Percentiles rank a stretch among this genome's conserved stretches.
Evolutionary conservation across 1,140 invertebrate genomes (phyloP).

Genomic region (Akabosia matsudoensis): DNA sequence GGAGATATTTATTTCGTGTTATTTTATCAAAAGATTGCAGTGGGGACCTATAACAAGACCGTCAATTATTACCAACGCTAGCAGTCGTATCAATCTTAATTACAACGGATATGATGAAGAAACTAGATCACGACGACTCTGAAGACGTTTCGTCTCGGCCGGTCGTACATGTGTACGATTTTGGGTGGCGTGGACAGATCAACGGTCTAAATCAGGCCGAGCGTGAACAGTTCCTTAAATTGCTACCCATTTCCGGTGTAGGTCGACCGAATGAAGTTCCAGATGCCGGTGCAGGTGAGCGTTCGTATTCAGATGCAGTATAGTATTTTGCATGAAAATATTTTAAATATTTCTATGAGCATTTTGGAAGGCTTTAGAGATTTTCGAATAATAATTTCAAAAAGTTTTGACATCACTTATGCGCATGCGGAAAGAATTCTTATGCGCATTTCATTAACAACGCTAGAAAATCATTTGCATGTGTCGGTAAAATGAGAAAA

Average conservation of each 20-base stretch:
- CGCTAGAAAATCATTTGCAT: too few species aligned
- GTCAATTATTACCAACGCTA: neutral
- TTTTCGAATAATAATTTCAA: too few species aligned
- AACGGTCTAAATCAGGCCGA: neutral
- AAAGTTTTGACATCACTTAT: too few species aligned
- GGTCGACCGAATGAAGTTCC: neutral
- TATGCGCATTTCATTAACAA: too few species aligned
- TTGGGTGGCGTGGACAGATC: neutral
- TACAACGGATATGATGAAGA: neutral
- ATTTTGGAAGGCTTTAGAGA: too few species aligned
- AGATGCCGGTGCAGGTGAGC: neutral
- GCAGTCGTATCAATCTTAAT: neutral
- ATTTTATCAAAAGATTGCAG: too few species aligned
- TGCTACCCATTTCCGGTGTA: neutral
- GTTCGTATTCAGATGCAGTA: too few species aligned
- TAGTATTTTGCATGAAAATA: too few species aligned
- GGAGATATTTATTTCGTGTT: too few species aligned
- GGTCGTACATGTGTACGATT: neutral
- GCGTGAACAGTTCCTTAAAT: neutral
- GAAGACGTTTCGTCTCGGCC: neutral
- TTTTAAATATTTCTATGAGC: too few species aligned
- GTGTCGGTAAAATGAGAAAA: too few species aligned
- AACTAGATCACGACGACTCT: neutral
- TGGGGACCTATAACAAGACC: neutral
- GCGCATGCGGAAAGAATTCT: too few species aligned